phyloP scores from a whole-genome alignment of 2,797 vertebrate genomes.

The Hafferia zeledoni region DNA sequence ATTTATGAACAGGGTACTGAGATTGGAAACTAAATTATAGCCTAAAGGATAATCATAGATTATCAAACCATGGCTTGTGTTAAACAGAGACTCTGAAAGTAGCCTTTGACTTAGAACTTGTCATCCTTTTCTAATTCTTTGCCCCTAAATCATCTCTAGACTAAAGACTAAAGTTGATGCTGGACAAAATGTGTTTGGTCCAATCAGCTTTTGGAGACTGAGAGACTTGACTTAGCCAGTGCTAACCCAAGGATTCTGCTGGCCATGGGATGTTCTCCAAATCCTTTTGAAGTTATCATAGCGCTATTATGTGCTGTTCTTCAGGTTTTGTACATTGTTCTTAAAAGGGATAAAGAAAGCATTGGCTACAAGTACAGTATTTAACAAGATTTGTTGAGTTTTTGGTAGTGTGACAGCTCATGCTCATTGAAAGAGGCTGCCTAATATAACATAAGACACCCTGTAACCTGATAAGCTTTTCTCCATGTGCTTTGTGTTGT shows the following conservation, averaged over 20 bases:
- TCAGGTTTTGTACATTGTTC: neutral
- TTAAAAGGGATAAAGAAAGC: neutral
- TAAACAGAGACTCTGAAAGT: neutral
- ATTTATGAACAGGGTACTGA: neutral
- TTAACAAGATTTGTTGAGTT: neutral
- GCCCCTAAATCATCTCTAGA: neutral
- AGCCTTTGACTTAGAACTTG: neutral
- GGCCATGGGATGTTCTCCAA: neutral
- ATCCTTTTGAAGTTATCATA: neutral
- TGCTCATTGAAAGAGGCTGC: slow-evolving; percentile 10
- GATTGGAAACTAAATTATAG: neutral
- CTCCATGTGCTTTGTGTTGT: slow-evolving; percentile 5
- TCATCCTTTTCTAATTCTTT: neutral
- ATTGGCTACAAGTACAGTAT: neutral
- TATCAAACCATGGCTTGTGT: neutral
- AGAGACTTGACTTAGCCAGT: neutral
- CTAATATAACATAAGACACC: neutral
- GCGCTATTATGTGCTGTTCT: neutral
- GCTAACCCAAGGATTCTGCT: neutral
- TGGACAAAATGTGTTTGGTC: neutral
- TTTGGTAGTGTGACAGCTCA: neutral
- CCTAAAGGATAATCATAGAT: neutral
- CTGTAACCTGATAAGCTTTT: neutral
- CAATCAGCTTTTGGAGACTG: neutral
- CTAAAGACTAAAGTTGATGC: neutral